Evolutionary conservation across 2,113 vertebrate species (phyloP).

Genomic region (Amphiprion ocellaris): DNA sequence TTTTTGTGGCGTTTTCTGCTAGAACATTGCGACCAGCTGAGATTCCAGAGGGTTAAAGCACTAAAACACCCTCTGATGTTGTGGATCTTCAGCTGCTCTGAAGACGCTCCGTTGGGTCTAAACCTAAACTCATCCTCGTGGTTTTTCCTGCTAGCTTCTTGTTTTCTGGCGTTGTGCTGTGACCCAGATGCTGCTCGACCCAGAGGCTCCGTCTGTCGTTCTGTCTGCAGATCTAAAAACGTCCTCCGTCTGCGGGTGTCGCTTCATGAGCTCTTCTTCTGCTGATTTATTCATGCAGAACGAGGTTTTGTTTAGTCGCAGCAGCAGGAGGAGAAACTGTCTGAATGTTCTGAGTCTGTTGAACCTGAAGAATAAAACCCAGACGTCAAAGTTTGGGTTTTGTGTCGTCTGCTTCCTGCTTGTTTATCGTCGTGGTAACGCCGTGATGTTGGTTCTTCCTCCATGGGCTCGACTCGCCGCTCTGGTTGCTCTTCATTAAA

Average conservation of each 20-base stretch:
- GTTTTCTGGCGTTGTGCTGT: background rate
- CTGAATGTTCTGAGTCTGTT: background rate
- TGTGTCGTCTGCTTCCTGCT: background rate
- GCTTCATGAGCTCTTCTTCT: conserved; percentile 24
- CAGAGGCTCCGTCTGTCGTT: conserved; percentile 26
- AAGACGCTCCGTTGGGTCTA: background rate
- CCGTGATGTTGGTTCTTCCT: background rate
- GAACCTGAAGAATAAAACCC: too few species aligned
- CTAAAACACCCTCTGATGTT: too few species aligned
- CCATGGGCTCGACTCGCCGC: background rate
- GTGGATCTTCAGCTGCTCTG: too few species aligned
- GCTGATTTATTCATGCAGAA: conserved; percentile 43
- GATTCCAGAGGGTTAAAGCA: too few species aligned
- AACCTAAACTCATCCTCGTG: background rate
- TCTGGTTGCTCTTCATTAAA: conserved; percentile 31
- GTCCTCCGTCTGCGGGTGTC: background rate
- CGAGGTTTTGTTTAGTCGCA: background rate
- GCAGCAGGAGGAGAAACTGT: background rate
- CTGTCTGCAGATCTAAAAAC: conserved; percentile 24
- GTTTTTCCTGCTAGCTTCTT: background rate
- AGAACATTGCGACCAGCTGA: too few species aligned
- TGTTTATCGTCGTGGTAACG: background rate
- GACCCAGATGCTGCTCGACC: conserved; percentile 52
- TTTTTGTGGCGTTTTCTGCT: too few species aligned
- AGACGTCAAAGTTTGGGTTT: conserved; percentile 32